Evolutionary conservation across 2,888 invertebrate species (phyloP).

Genomic region (Hyles lineata): DNA sequence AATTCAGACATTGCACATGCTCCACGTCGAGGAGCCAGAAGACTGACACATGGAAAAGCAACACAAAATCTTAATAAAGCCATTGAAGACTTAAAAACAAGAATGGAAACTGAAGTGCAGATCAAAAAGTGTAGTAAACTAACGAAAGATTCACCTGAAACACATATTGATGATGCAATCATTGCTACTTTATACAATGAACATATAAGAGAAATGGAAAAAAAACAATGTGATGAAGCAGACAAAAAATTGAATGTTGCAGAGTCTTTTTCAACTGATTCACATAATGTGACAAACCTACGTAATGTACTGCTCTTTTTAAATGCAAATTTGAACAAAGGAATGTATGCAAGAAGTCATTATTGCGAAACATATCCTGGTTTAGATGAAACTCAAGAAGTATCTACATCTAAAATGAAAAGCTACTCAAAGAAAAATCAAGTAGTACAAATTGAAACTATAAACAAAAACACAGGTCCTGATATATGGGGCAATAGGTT

Average conservation of each 20-base stretch:
- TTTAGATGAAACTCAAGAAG: slow-evolving; percentile 45
- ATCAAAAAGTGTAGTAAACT: slow-evolving; percentile 53
- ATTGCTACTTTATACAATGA: slow-evolving; percentile 59
- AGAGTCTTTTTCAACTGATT: slow-evolving; percentile 32
- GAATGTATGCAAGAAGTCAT: slow-evolving; percentile 49
- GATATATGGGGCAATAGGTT: slow-evolving; percentile 64
- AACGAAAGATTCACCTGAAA: slow-evolving; percentile 53
- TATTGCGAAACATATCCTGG: slow-evolving; percentile 49
- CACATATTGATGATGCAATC: slow-evolving; percentile 66
- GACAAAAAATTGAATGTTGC: slow-evolving; percentile 37
- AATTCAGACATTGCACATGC: slow-evolving; percentile 61
- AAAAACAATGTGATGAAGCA: slow-evolving; percentile 39
- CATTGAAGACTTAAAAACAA: slow-evolving; percentile 67
- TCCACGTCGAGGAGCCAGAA: slow-evolving; percentile 68
- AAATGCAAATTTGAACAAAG: slow-evolving; percentile 57
- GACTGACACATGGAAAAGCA: slow-evolving; percentile 60
- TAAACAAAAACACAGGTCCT: slow-evolving; percentile 36
- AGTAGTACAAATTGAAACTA: slow-evolving; percentile 34
- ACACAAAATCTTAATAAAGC: slow-evolving; percentile 62
- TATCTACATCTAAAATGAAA: slow-evolving; percentile 53
- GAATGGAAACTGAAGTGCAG: slow-evolving; percentile 59
- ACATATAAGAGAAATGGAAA: slow-evolving; percentile 42
- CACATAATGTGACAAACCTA: slow-evolving; percentile 54
- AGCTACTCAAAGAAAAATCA: slow-evolving; percentile 64
- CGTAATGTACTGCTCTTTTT: slow-evolving; percentile 61